Percentiles rank a stretch among this genome's conserved stretches.
phyloP scores from a whole-genome alignment of 2,797 vertebrate genomes.

The Heterohyrax brucei region DNA sequence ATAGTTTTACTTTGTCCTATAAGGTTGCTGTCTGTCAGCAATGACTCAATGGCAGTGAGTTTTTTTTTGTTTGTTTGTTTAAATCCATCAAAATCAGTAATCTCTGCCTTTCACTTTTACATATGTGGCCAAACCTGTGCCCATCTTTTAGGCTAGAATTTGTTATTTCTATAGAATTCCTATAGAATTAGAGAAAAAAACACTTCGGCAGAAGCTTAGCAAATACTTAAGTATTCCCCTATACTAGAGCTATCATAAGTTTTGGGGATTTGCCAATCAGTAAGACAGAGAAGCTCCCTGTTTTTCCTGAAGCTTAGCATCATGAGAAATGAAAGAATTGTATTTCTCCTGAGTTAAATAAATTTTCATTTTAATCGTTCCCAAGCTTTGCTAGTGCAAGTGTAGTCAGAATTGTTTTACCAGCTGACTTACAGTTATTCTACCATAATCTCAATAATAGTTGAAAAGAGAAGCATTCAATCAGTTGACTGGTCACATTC shows the following conservation, averaged over 20 bases:
- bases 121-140: background rate
- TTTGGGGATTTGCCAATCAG: background rate
- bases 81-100: background rate
- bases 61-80: background rate
- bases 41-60: background rate
- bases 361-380: background rate
- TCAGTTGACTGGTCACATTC: background rate
- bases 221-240: background rate
- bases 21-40: background rate
- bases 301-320: background rate
- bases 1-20: background rate
- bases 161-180: background rate
- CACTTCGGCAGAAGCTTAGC: background rate
- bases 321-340: background rate
- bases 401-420: background rate
- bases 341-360: background rate
- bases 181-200: background rate
- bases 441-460: background rate
- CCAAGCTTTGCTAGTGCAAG: background rate
- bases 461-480: background rate
- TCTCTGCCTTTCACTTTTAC: background rate
- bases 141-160: constrained; percentile 1
- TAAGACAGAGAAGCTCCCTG: background rate
- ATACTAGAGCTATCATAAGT: background rate
- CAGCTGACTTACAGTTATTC: background rate